Evolutionary conservation across 2,888 invertebrate genomes (phyloP).

Genomic region (Thyatira batis): DNA sequence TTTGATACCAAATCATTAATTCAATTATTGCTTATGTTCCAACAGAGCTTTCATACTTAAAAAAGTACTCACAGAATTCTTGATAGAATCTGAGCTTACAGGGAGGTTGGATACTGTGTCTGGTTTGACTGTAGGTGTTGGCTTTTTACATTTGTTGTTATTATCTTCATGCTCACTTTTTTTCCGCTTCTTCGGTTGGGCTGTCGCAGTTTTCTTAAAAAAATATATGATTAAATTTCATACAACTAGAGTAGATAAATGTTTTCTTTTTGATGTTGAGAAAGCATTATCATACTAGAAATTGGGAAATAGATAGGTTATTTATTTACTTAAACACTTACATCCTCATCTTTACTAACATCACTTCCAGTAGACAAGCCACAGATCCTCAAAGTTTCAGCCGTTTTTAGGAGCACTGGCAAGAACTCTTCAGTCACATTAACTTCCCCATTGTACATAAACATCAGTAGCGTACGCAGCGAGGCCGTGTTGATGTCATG

Average conservation of each 20-base stretch:
- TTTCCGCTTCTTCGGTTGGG: slow-evolving; percentile 67
- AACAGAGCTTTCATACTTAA: neutral
- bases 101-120: slow-evolving; percentile 40
- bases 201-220: slow-evolving; percentile 51
- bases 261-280: too few species aligned
- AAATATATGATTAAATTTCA: slow-evolving; percentile 14
- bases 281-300: too few species aligned
- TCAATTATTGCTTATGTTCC: too few species aligned
- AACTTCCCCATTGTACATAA: slow-evolving; percentile 89
- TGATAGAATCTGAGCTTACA: slow-evolving; percentile 29
- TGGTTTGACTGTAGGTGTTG: slow-evolving; percentile 33
- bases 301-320: neutral
- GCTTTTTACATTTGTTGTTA: slow-evolving; percentile 56
- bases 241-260: neutral
- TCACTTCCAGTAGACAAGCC: slow-evolving; percentile 85
- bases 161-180: slow-evolving; percentile 69
- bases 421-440: slow-evolving; percentile 87
- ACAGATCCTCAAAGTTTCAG: slow-evolving; percentile 86
- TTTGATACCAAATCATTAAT: too few species aligned
- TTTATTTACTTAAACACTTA: slow-evolving; percentile 24
- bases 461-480: slow-evolving; percentile 84
- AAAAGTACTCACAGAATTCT: slow-evolving; percentile 52
- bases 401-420: slow-evolving; percentile 85
- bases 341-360: slow-evolving; percentile 68
- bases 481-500: slow-evolving; percentile 87